Evolutionary conservation across 2,888 invertebrate genomes (phyloP), one percentile per base, ranked within the genome.

Genomic region (Nysson spinosus): DNA sequence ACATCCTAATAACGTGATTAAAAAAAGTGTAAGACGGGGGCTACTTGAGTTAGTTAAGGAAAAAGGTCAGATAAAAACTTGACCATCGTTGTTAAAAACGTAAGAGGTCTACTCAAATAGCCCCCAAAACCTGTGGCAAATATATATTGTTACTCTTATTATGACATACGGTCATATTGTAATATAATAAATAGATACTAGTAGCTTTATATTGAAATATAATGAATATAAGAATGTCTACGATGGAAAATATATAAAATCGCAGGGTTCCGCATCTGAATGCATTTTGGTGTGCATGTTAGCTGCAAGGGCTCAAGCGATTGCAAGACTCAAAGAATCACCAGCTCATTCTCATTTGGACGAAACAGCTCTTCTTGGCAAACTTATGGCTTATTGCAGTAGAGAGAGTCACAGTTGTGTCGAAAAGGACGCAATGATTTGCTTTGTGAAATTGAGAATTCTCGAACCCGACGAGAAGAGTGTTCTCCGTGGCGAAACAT

Each of bases 371-470:
- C 89, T 98, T 42, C 89, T 98, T 26, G 95, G 97, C 5, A 97
- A 96, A 88, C 89, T 98, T 50, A 98, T 98, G 90, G 98, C 96
- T 17, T 96, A 96, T 84, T 96, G 95, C 87, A 95, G 95, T 24
- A 94, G 93, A 82, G 96, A 96, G 86, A 94, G 96, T 19, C 97
- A 97, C 86, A 96, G 96, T 24, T 95, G 95, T 82, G 96, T 96
- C 2, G 96, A 97, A 87, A 97, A 97, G 85, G 95, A 96, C 2
- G 96, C 96, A 1, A 96, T 97, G 96, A 96, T 97, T 78, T 93
- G 93, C 81, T 96, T 97, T 83, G 96, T 96, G 6, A 97, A 96
- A 85, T 87, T 97, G 56, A 90, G 96, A 46, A 96, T 96, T 84
- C 88, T 97, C 65, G 96, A 96, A 83, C 95, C 96, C 0, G 97